phyloP scores from a whole-genome alignment of 1,140 invertebrate species.

The Aleiodes sp. region DNA sequence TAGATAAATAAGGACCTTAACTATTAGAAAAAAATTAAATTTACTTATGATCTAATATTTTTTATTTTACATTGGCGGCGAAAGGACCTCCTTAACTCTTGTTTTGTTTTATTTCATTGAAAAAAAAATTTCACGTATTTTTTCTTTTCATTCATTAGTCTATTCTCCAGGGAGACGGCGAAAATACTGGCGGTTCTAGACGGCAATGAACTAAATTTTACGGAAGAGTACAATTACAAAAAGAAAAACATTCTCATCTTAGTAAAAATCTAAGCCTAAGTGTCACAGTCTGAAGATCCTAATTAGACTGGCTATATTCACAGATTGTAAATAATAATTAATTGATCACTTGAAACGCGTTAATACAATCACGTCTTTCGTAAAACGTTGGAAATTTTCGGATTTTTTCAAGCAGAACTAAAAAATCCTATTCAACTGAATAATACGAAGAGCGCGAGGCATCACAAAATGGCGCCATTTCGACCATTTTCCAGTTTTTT shows the following conservation, averaged over 20 bases:
- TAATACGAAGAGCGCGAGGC: too few relatives aligned
- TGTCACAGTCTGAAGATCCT: not conserved
- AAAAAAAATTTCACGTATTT: not conserved
- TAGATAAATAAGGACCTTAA: too few relatives aligned
- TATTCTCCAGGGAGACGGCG: not conserved
- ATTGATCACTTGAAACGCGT: conserved; percentile 12
- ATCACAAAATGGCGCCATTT: not conserved
- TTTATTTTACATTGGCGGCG: too few relatives aligned
- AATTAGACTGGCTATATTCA: conserved; percentile 4
- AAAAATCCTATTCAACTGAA: too few relatives aligned
- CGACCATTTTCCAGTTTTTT: not conserved
- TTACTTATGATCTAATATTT: too few relatives aligned
- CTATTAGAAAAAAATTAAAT: too few relatives aligned
- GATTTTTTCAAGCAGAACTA: too few relatives aligned
- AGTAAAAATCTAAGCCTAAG: not conserved
- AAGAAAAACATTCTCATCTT: not conserved
- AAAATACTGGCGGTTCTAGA: conserved; percentile 14
- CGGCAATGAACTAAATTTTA: conserved; percentile 1
- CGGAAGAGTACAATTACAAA: conserved; percentile 13
- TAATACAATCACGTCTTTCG: too few relatives aligned
- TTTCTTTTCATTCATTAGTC: not conserved
- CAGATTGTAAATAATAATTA: not conserved
- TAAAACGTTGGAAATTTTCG: too few relatives aligned
- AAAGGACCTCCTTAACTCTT: too few relatives aligned
- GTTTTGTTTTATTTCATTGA: not conserved